phyloP scores from a whole-genome alignment of 2,113 vertebrate genomes.

The Xiphophorus maculatus region DNA sequence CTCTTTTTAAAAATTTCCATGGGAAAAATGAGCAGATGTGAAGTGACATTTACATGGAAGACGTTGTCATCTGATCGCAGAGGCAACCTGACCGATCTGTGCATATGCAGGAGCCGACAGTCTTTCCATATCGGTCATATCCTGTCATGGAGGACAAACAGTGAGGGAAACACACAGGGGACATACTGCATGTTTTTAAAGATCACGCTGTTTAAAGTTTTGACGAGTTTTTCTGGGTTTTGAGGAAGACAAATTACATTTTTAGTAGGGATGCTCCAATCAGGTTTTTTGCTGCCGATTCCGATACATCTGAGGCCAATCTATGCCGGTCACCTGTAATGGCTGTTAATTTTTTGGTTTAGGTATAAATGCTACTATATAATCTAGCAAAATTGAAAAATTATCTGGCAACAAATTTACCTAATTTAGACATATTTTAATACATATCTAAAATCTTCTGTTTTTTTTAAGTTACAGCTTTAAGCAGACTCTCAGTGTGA shows the following conservation, averaged over 20 bases:
- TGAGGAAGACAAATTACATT: background rate
- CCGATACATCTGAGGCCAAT: too few relatives aligned
- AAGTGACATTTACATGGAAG: conserved; percentile 15
- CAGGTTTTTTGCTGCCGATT: too few relatives aligned
- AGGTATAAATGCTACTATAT: too few relatives aligned
- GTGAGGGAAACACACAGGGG: conserved; percentile 4
- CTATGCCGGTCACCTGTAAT: too few relatives aligned
- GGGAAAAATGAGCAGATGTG: background rate
- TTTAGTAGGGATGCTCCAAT: background rate
- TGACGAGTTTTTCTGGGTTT: background rate
- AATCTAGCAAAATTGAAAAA: too few relatives aligned
- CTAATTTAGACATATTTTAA: too few relatives aligned
- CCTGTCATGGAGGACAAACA: conserved; percentile 45
- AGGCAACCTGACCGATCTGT: background rate
- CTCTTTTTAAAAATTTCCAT: background rate
- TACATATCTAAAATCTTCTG: too few relatives aligned
- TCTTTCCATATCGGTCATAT: conserved; percentile 50
- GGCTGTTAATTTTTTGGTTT: too few relatives aligned
- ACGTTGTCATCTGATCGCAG: conserved; percentile 45
- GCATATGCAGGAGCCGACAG: conserved; percentile 9
- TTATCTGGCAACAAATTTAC: too few relatives aligned
- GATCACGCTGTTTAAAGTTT: background rate
- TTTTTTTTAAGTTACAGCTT: too few relatives aligned
- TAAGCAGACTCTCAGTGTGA: too few relatives aligned
- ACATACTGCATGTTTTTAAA: background rate